Conservation (phyloP, 92 coral and sea anemone species). For the Hydrozoanthus gracilis region DNA sequence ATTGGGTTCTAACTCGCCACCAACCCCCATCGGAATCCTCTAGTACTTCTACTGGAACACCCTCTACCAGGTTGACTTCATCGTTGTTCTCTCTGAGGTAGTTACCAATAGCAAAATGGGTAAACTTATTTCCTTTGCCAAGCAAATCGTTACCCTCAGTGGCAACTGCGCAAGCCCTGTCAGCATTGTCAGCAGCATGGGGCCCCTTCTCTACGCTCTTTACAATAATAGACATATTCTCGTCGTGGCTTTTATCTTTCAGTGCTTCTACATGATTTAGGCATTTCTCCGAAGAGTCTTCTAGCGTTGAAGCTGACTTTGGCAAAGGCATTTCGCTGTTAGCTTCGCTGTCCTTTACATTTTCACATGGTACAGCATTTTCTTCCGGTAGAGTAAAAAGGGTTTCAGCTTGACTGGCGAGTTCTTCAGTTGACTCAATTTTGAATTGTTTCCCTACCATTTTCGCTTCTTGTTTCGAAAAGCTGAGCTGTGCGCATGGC, state of each 20-base stretch:
- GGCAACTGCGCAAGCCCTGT: neutral
- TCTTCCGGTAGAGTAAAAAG: neutral
- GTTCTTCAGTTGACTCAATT: neutral
- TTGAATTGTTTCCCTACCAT: neutral
- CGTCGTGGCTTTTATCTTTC: neutral
- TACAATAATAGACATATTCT: neutral
- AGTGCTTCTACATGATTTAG: neutral
- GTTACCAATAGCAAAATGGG: conserved; percentile 63
- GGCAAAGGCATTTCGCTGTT: neutral
- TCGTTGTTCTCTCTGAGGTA: conserved; percentile 70
- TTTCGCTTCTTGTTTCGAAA: too few species aligned
- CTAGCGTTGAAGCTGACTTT: neutral
- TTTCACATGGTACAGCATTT: neutral
- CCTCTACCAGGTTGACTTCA: conserved; percentile 78
- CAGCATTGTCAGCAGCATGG: neutral
- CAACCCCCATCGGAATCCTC: conserved; percentile 88
- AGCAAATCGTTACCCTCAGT: neutral
- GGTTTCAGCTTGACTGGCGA: neutral
- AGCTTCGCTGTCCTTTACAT: neutral
- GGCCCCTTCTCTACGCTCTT: too few species aligned
- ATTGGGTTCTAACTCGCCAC: conserved; percentile 91
- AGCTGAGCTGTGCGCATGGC: neutral
- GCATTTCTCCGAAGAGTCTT: neutral
- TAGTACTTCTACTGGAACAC: conserved; percentile 80
- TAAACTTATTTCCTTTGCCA: neutral